Conservation (phyloP, 2,113 vertebrate species). For the Xiphorhynchus elegans region DNA sequence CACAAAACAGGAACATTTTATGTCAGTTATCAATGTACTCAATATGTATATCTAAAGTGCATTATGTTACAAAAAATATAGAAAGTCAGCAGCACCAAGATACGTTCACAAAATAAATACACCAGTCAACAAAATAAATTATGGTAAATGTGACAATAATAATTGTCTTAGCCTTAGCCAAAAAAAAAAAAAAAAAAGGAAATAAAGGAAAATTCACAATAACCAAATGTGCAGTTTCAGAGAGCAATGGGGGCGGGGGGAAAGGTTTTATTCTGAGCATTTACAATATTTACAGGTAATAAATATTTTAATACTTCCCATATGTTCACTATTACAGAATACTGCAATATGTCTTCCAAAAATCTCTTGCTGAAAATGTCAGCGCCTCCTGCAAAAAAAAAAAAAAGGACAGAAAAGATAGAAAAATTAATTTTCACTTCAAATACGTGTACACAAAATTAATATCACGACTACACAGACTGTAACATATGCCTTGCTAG, state of each 20-base stretch:
- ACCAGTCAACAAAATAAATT: constrained; percentile 94
- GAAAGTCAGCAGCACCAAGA: constrained; percentile 94
- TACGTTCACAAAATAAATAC: constrained; percentile 98
- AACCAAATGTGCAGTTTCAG: constrained; percentile 79
- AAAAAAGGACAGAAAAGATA: not conserved
- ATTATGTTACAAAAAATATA: constrained; percentile 94
- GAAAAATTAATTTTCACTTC: constrained; percentile 23
- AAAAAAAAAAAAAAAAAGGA: constrained; percentile 48
- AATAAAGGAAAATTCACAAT: constrained; percentile 74
- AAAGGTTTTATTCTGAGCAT: constrained; percentile 76
- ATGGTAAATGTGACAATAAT: constrained; percentile 78
- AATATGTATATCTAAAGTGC: constrained; percentile 97
- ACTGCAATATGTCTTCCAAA: constrained; percentile 77
- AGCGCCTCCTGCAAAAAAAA: constrained; percentile 75
- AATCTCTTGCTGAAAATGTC: constrained; percentile 65
- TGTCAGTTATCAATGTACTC: constrained; percentile 76
- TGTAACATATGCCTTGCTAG: not conserved
- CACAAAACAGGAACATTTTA: constrained; percentile 76
- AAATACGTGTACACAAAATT: not conserved
- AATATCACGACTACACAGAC: not conserved
- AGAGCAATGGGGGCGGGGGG: constrained; percentile 49
- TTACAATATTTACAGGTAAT: constrained; percentile 86
- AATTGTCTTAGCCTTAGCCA: constrained; percentile 73
- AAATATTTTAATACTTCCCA: constrained; percentile 85
- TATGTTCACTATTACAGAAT: constrained; percentile 82